A percentile compares a stretch with the other conserved stretches of the same genome.
phyloP scores from a whole-genome alignment of 2,797 vertebrate genomes.

The Channallabes apus region DNA sequence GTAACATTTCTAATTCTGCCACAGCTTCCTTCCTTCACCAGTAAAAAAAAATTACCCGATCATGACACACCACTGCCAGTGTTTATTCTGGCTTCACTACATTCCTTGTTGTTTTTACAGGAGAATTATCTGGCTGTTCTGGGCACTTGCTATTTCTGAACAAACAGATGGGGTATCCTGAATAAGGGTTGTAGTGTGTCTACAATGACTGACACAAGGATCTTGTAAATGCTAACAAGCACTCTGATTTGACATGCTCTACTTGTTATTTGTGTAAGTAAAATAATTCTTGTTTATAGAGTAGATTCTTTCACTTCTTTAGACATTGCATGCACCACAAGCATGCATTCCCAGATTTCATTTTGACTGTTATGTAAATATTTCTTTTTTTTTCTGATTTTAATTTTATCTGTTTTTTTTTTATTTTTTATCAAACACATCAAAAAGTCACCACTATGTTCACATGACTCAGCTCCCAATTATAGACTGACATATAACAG shows the following conservation, averaged over 20 bases:
- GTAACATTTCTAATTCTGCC: background rate
- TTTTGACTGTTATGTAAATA: background rate
- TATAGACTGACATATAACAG: constrained; percentile 3
- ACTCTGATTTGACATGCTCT: background rate
- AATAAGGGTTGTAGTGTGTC: background rate
- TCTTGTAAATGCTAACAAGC: background rate
- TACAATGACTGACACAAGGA: background rate
- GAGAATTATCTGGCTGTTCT: background rate
- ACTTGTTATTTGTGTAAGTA: background rate
- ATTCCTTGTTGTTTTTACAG: background rate
- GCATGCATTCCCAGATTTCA: background rate
- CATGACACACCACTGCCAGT: background rate
- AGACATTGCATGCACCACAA: no score
- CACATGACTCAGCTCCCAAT: constrained; percentile 4
- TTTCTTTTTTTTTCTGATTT: background rate
- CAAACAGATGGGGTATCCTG: background rate
- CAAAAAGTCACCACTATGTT: background rate
- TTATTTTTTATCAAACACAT: background rate
- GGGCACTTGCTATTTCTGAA: background rate
- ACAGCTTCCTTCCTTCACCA: background rate
- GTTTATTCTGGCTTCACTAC: background rate
- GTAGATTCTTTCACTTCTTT: background rate
- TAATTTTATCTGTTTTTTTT: background rate
- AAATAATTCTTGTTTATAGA: background rate
- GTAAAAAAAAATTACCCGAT: background rate